These are phyloP conservation scores for Sula dactylatra DNA, from an alignment of 2,113 vertebrate species.

Conservation along the genomic window DNA sequence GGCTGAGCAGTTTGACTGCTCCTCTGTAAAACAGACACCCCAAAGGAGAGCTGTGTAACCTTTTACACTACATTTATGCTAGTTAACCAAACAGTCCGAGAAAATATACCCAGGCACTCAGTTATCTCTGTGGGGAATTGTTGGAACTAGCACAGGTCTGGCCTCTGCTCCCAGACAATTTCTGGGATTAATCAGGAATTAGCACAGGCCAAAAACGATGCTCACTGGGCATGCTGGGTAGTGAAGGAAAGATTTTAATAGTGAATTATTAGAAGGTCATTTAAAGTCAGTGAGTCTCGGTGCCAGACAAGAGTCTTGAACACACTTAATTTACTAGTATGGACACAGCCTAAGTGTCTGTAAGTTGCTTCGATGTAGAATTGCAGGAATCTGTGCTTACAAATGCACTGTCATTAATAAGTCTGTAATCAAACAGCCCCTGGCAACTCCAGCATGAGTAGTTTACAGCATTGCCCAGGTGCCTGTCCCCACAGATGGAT, in stretches of 20 bases:
- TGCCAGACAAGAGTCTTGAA: background rate
- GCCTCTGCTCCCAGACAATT: background rate
- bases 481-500: background rate
- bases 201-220: background rate
- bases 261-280: background rate
- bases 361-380: background rate
- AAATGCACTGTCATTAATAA: background rate
- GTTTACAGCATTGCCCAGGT: background rate
- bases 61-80: background rate
- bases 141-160: background rate
- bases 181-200: background rate
- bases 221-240: background rate
- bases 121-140: background rate
- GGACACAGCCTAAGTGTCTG: background rate
- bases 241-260: background rate
- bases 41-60: background rate
- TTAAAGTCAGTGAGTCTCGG: background rate
- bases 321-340: background rate
- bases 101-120: background rate
- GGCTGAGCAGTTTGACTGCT: background rate
- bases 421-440: background rate
- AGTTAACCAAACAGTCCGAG: background rate
- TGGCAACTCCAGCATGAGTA: background rate
- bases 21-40: background rate
- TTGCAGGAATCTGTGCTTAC: background rate